These are phyloP conservation scores for Platyrinchus mystaceus DNA, from an alignment of 2,797 vertebrate species.

Conservation along the genomic window DNA sequence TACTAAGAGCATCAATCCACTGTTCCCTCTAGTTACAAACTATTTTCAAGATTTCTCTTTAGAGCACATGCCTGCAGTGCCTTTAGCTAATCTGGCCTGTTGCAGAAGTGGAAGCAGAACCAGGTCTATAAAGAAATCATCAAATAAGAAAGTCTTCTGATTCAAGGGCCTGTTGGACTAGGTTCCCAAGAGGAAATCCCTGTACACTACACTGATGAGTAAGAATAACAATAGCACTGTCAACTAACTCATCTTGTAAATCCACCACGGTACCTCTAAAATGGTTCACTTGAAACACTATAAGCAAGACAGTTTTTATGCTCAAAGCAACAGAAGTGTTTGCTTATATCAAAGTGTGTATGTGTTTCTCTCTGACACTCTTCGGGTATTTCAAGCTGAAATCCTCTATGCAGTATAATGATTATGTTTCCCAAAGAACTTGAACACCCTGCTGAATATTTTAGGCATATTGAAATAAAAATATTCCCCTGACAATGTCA, in stretches of 20 bases:
- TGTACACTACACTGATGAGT: not conserved
- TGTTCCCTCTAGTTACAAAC: not conserved
- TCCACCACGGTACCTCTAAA: not conserved
- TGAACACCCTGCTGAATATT: not conserved
- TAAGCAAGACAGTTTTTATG: not conserved
- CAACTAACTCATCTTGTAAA: not conserved
- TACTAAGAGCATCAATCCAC: not conserved
- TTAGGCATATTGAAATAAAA: not conserved
- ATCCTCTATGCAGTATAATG: not conserved
- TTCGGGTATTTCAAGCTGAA: not conserved
- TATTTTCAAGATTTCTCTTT: not conserved
- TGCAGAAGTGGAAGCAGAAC: not conserved
- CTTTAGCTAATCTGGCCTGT: not conserved
- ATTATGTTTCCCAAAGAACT: not conserved
- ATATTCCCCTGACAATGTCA: not conserved
- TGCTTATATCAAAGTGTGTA: not conserved
- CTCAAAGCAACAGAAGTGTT: not conserved
- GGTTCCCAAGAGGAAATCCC: not conserved
- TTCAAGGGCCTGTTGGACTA: not conserved
- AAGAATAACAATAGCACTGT: not conserved
- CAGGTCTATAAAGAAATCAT: not conserved
- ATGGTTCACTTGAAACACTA: not conserved
- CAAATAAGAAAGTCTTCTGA: not conserved
- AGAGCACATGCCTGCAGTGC: not conserved
- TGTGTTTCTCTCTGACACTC: fast-evolving